Conservation (phyloP, 1,140 invertebrate species). For the Bombus picipes region DNA sequence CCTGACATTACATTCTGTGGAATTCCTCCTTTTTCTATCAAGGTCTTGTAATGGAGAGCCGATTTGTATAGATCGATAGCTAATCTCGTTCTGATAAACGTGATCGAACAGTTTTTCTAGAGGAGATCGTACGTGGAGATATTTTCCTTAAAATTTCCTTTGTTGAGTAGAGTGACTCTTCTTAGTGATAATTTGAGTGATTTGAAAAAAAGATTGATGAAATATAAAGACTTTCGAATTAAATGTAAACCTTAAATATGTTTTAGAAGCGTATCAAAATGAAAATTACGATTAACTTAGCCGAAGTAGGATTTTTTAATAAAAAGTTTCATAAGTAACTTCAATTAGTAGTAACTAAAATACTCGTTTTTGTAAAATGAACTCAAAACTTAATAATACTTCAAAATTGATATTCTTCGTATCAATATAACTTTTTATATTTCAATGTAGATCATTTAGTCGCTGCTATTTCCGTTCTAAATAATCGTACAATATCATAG, state of each 20-base stretch:
- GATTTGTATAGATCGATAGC: not conserved
- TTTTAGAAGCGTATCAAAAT: not conserved
- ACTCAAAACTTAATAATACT: too few species aligned
- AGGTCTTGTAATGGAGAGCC: not conserved
- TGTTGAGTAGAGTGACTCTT: not conserved
- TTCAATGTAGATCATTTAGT: too few species aligned
- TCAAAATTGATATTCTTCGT: too few species aligned
- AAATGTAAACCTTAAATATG: not conserved
- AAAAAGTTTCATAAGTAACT: too few species aligned
- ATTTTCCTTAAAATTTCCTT: not conserved
- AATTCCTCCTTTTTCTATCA: not conserved
- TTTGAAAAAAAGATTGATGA: not conserved
- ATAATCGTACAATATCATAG: too few species aligned
- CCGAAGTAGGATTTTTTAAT: too few species aligned
- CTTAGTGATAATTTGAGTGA: not conserved
- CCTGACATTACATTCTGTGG: not conserved
- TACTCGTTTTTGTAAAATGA: too few species aligned
- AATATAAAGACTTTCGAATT: not conserved
- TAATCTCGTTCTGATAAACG: not conserved
- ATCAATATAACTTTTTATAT: too few species aligned
- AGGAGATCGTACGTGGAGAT: not conserved
- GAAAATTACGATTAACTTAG: too few species aligned
- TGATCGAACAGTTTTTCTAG: not conserved
- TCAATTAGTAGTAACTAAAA: too few species aligned
- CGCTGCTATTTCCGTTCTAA: too few species aligned